Percentiles rank a stretch among this genome's conserved stretches.
These are phyloP conservation scores for Littorina saxatilis DNA, from an alignment of 1,140 invertebrate genomes.

Conservation along the genomic window DNA sequence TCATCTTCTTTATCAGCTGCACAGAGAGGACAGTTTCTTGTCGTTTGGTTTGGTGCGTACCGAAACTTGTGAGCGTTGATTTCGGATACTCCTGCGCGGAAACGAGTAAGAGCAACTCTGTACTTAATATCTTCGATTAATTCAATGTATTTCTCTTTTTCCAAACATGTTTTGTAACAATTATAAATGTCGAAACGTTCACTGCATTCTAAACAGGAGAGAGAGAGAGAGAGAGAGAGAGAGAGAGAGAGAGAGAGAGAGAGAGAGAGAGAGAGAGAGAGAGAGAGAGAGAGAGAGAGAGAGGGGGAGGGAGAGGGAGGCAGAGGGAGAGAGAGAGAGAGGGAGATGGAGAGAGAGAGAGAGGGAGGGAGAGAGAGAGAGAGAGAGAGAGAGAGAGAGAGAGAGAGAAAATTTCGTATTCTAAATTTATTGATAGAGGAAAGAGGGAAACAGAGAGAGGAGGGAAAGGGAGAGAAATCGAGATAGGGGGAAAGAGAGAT, in stretches of 20 bases:
- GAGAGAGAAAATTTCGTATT: too few species aligned
- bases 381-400: not conserved
- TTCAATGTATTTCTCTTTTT: too few species aligned
- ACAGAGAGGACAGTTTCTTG: too few species aligned
- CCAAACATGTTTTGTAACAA: too few species aligned
- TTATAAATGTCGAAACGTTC: too few species aligned
- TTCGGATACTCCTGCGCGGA: not conserved
- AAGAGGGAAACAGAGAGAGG: not conserved
- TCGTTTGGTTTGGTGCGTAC: too few species aligned
- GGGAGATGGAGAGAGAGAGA: not conserved
- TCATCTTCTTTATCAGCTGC: too few species aligned
- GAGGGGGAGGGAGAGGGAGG: not conserved
- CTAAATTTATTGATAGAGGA: too few species aligned
- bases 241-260: not conserved
- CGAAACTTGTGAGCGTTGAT: not conserved
- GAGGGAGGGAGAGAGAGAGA: not conserved
- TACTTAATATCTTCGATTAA: too few species aligned
- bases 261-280: not conserved
- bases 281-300: not conserved
- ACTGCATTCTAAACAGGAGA: too few species aligned
- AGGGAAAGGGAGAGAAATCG: not conserved
- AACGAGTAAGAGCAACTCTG: not conserved
- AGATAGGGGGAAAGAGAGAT: not conserved
- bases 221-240: not conserved
- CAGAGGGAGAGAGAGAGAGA: not conserved